phyloP scores from a whole-genome alignment of 2,113 vertebrate genomes.

The Geococcyx californianus region DNA sequence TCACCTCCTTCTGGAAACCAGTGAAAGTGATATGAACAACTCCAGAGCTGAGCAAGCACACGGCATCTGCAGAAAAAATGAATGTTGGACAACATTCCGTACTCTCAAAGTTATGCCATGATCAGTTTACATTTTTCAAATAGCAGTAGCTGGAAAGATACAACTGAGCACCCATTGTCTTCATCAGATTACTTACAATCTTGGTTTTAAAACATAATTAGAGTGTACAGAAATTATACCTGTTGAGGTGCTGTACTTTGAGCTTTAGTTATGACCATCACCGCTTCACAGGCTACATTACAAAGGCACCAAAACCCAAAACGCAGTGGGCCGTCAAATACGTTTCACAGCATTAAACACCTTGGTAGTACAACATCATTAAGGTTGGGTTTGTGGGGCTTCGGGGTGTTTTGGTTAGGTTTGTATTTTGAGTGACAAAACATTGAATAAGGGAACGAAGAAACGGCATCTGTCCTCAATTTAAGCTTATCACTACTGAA shows the following conservation, averaged over 20 bases:
- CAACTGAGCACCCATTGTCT: not conserved
- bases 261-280: not conserved
- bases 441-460: no score
- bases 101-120: not conserved
- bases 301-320: not conserved
- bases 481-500: not conserved
- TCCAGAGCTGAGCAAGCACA: constrained; percentile 89
- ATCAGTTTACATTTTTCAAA: not conserved
- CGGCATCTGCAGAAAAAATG: constrained; percentile 80
- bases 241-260: no score
- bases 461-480: no score
- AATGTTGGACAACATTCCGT: not conserved
- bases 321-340: not conserved
- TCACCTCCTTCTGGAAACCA: constrained; percentile 93
- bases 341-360: not conserved
- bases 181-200: no score
- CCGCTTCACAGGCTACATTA: not conserved
- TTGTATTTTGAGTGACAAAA: no score
- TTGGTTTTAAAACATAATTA: no score
- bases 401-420: no score
- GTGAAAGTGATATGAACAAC: constrained; percentile 90
- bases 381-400: no score
- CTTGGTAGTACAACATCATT: fast-evolving
- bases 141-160: not conserved
- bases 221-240: no score